A percentile compares a stretch with the other conserved stretches of the same genome.
phyloP scores from a whole-genome alignment of 2,888 invertebrate genomes.

The Crematogaster levior region DNA sequence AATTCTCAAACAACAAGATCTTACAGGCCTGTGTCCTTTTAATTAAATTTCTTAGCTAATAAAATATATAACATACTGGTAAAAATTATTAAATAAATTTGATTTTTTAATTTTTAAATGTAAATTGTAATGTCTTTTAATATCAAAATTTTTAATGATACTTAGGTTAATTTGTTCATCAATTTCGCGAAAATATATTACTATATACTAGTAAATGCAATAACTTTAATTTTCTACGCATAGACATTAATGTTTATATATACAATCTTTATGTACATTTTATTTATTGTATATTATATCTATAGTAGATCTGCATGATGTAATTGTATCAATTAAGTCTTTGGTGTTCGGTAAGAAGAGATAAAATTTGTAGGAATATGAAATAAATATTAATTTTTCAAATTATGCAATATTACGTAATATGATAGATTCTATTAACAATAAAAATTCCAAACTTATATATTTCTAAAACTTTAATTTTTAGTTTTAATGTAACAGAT shows the following conservation, averaged over 20 bases:
- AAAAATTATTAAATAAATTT: background rate
- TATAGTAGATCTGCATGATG: background rate
- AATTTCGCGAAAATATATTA: background rate
- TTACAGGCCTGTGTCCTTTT: too few species aligned
- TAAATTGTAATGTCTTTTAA: background rate
- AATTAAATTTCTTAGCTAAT: background rate
- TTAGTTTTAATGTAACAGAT: background rate
- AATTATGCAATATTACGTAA: background rate
- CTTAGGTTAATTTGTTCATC: background rate
- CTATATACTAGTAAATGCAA: background rate
- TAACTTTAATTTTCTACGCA: slow-evolving; percentile 16
- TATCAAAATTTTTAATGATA: background rate
- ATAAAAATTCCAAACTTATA: slow-evolving; percentile 1
- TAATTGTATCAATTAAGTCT: background rate
- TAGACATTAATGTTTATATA: background rate
- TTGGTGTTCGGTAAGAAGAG: background rate
- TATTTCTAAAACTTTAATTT: background rate
- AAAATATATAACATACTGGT: background rate
- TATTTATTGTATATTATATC: slow-evolving; percentile 8
- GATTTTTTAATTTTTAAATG: slow-evolving; percentile 18
- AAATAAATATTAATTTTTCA: background rate
- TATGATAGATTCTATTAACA: slow-evolving; percentile 4
- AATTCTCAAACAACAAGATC: too few species aligned
- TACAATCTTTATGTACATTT: background rate
- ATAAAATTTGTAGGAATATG: background rate